Conservation (phyloP, 2,113 vertebrate species). For the Lota lota region DNA sequence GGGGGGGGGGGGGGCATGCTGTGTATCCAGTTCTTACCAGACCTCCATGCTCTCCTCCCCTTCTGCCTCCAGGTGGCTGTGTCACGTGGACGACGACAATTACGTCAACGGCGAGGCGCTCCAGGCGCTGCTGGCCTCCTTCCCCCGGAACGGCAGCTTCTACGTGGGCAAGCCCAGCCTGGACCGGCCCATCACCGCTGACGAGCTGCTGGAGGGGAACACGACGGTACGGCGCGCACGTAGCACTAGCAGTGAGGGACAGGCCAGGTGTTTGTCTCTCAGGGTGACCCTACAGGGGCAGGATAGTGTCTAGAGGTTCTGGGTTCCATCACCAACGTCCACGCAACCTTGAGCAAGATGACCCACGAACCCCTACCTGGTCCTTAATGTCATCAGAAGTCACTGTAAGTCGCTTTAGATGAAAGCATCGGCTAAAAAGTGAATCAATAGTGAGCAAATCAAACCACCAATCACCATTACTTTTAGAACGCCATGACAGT, state of each 20-base stretch:
- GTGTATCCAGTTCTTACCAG: neutral
- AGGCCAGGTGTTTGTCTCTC: no score
- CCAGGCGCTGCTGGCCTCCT: constrained; percentile 75
- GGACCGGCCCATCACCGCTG: constrained; percentile 83
- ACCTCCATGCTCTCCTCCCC: neutral
- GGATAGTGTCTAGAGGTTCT: no score
- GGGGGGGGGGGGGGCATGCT: neutral
- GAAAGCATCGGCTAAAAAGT: no score
- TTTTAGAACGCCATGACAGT: no score
- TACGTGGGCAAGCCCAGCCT: constrained; percentile 90
- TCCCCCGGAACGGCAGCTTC: constrained; percentile 69
- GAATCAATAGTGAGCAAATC: no score
- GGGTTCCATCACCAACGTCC: no score
- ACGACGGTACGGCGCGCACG: constrained; percentile 69
- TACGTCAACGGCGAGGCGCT: constrained; percentile 82
- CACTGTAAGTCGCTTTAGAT: no score
- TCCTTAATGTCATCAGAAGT: no score
- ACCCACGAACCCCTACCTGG: no score
- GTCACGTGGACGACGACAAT: constrained; percentile 92
- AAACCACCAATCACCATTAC: no score
- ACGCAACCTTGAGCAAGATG: no score
- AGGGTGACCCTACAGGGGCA: no score
- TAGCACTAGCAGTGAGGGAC: neutral
- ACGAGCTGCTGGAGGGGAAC: constrained; percentile 76
- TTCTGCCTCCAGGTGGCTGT: constrained; percentile 77